These are phyloP conservation scores for Rallus crepitans DNA, from an alignment of 2,797 vertebrate genomes.

Conservation along the genomic window DNA sequence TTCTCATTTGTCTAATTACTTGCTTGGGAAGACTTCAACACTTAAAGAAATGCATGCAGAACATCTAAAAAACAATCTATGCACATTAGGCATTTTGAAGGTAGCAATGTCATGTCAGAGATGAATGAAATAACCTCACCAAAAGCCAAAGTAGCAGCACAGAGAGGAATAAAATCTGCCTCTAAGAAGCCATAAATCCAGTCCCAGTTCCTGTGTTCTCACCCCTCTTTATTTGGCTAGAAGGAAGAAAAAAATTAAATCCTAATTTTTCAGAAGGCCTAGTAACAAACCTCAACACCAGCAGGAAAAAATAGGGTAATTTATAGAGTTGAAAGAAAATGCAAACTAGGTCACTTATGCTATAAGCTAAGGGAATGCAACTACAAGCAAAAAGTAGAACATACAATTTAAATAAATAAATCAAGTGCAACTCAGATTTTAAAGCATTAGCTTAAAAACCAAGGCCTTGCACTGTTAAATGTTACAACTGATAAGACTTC, in stretches of 20 bases:
- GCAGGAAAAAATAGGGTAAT: not conserved
- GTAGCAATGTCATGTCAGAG: not conserved
- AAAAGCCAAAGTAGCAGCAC: not conserved
- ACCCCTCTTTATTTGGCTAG: not conserved
- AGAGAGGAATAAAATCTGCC: not conserved
- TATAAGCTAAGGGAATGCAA: not conserved
- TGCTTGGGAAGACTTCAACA: not conserved
- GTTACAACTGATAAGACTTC: not conserved
- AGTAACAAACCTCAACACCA: not conserved
- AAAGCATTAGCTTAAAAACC: not conserved
- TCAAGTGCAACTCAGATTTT: fast-evolving
- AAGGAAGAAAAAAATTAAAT: conserved; percentile 35
- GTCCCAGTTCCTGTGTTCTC: not conserved
- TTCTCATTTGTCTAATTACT: not conserved
- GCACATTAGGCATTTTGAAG: not conserved
- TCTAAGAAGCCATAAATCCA: conserved; percentile 32
- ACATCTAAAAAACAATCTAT: not conserved
- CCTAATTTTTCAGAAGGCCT: conserved; percentile 11
- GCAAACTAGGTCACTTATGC: not conserved
- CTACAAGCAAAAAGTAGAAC: not conserved
- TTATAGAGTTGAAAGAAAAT: conserved; percentile 33
- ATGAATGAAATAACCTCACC: conserved; percentile 3
- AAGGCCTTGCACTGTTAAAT: not conserved
- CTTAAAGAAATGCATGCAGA: not conserved
- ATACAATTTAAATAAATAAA: not conserved